phyloP scores from a whole-genome alignment of 2,888 invertebrate species.

The Catocala nupta region DNA sequence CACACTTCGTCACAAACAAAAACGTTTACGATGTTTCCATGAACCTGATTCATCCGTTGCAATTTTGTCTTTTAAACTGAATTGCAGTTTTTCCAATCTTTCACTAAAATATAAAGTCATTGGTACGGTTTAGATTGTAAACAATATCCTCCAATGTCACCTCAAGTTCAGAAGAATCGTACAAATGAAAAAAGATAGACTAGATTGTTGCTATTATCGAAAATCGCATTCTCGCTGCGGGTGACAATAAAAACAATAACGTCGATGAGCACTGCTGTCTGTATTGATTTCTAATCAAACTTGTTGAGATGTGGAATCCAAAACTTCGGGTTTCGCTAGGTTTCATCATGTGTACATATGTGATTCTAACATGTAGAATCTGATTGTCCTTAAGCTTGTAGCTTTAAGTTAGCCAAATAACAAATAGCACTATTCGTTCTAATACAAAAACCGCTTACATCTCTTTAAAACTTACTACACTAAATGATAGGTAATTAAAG shows the following conservation, averaged over 20 bases:
- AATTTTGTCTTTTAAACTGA: too few relatives aligned
- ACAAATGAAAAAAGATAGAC: constrained; percentile 20
- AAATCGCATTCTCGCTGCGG: constrained; percentile 41
- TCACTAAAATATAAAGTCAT: too few relatives aligned
- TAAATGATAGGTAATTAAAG: too few relatives aligned
- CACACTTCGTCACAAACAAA: too few relatives aligned
- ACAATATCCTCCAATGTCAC: constrained; percentile 1
- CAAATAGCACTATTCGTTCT: not conserved
- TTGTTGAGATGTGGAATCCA: constrained; percentile 28
- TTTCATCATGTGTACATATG: constrained; percentile 17
- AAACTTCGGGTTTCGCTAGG: constrained; percentile 25
- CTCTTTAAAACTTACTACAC: too few relatives aligned
- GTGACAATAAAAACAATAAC: constrained; percentile 49
- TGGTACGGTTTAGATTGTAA: constrained; percentile 1
- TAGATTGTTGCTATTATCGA: constrained; percentile 22
- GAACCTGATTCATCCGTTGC: too few relatives aligned
- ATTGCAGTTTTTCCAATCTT: too few relatives aligned
- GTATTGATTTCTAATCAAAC: constrained; percentile 55
- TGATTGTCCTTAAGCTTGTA: too few relatives aligned
- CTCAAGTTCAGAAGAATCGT: constrained; percentile 6
- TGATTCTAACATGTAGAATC: too few relatives aligned
- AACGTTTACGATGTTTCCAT: too few relatives aligned
- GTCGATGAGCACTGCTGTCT: constrained; percentile 31
- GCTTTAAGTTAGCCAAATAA: not conserved
- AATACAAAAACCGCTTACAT: not conserved